Evolutionary conservation across 2,113 vertebrate species (phyloP).

Genomic region (Gadus macrocephalus): DNA sequence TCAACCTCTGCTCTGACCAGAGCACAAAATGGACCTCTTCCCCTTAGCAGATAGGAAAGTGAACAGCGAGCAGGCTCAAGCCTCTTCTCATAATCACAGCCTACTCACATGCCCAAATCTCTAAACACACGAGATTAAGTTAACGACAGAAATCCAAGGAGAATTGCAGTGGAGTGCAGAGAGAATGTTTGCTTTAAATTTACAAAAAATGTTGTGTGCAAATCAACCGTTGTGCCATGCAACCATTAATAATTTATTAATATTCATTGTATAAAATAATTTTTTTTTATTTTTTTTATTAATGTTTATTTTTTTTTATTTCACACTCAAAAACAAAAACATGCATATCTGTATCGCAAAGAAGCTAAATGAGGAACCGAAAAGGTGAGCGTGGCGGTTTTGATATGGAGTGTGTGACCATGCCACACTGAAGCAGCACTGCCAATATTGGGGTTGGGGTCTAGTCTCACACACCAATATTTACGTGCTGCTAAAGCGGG

Average conservation of each 20-base stretch:
- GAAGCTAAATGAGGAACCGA: neutral
- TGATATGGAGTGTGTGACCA: slow-evolving; percentile 61
- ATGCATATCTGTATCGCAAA: slow-evolving; percentile 20
- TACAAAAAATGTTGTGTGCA: too few species aligned
- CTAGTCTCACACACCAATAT: slow-evolving; percentile 94
- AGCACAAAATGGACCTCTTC: slow-evolving; percentile 55
- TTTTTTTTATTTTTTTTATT: too few species aligned
- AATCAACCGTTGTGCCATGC: too few species aligned
- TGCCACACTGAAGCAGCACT: slow-evolving; percentile 98
- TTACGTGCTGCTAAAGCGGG: slow-evolving; percentile 99
- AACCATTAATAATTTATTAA: too few species aligned
- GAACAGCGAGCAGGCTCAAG: slow-evolving; percentile 56
- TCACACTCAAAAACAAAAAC: slow-evolving; percentile 1
- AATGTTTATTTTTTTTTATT: too few species aligned
- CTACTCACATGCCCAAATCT: slow-evolving; percentile 21
- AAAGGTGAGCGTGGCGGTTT: slow-evolving; percentile 31
- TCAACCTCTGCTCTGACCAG: slow-evolving; percentile 44
- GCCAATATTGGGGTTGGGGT: slow-evolving; percentile 95
- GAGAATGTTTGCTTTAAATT: too few species aligned
- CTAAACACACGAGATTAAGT: slow-evolving; percentile 3
- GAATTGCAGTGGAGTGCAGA: neutral
- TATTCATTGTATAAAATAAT: neutral
- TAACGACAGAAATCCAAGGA: slow-evolving; percentile 21
- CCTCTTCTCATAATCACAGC: slow-evolving; percentile 38
- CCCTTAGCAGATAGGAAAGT: slow-evolving; percentile 52